Base-by-base conservation (phyloP, 2,113 vertebrate species). In the Cheilinus undulatus region DNA sequence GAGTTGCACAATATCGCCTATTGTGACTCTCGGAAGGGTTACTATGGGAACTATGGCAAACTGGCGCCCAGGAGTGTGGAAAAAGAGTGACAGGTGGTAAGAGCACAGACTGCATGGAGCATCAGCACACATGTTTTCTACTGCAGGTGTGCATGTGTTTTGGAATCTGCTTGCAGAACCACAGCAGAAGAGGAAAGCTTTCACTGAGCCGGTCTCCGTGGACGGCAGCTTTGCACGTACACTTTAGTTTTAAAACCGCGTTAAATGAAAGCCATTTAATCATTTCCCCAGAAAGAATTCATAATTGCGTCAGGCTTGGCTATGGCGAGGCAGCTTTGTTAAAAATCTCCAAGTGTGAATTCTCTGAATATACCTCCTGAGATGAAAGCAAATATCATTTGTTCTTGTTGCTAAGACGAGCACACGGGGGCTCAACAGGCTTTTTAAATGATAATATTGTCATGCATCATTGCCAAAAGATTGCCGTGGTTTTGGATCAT, bases 391-490 rank as follows among this genome's bases (percentile, higher is more conserved):
- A 73, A 68, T 67, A 63, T 68, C 66, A 65, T 86, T 87, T 83
- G 68, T 84, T 83, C 82, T 83, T 38, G 36, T n/a, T n/a, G 57
- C 22, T 66, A 57, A 71, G 60, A 68, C 14, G 51, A 73, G 72
- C 6, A 36, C 85, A 38, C 14, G 26, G 58, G 42, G 76, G 72
- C 73, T 75, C 69, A 69, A 76, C 64, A 65, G 58, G 52, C 64
- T 58, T 73, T 65, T 77, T 59, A 81, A 84, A 88, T 77, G 61
- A 86, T 86, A 81, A 83, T 88, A 80, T 61, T 82, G 80, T 87
- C 82, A 83, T 76, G 85, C 88, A 80, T 77, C 78, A 70, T 66
- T 52, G 77, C 58, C 67, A 56, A 78, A 58, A 69, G 67, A 91
- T 86, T 88, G 75, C 80, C 51, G 62, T 13, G 61, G 76, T 72